These are phyloP conservation scores for Plebejus melissa DNA, from an alignment of 2,888 invertebrate genomes.

Conservation along the genomic window DNA sequence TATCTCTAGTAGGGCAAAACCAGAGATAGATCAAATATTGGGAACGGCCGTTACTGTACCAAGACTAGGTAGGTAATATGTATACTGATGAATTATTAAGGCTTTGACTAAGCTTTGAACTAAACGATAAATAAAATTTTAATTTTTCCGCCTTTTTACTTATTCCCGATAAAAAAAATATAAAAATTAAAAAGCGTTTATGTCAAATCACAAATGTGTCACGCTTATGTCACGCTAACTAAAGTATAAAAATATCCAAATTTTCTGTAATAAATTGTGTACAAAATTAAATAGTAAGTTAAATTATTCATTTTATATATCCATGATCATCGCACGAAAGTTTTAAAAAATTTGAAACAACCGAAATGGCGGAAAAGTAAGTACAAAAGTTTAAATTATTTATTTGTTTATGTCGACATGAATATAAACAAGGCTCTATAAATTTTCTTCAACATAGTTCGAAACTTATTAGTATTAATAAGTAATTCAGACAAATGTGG, in stretches of 20 bases:
- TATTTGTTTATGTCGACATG: constrained; percentile 49
- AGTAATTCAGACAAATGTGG: background rate
- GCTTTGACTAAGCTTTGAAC: too few species aligned
- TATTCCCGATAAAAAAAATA: constrained; percentile 32
- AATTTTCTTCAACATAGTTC: constrained; percentile 34
- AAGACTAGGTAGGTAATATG: too few species aligned
- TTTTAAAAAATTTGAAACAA: constrained; percentile 45
- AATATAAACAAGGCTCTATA: constrained; percentile 38
- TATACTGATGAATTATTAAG: too few species aligned
- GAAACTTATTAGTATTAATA: background rate
- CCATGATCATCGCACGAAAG: constrained; percentile 58
- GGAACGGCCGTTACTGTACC: too few species aligned
- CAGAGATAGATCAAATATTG: too few species aligned
- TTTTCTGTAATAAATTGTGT: constrained; percentile 62
- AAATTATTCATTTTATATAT: constrained; percentile 48
- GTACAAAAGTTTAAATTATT: constrained; percentile 42
- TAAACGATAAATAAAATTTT: background rate
- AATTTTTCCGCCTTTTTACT: background rate
- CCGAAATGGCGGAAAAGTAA: constrained; percentile 72
- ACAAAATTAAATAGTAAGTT: constrained; percentile 51
- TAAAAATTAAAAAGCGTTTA: constrained; percentile 42
- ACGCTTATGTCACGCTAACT: constrained; percentile 55
- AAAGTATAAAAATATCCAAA: constrained; percentile 72
- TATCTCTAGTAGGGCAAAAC: too few species aligned
- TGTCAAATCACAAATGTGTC: constrained; percentile 50